Percentiles rank a stretch among this genome's conserved stretches.
Conservation (phyloP, 2,797 vertebrate genomes). For the Protosalanx chinensis region DNA sequence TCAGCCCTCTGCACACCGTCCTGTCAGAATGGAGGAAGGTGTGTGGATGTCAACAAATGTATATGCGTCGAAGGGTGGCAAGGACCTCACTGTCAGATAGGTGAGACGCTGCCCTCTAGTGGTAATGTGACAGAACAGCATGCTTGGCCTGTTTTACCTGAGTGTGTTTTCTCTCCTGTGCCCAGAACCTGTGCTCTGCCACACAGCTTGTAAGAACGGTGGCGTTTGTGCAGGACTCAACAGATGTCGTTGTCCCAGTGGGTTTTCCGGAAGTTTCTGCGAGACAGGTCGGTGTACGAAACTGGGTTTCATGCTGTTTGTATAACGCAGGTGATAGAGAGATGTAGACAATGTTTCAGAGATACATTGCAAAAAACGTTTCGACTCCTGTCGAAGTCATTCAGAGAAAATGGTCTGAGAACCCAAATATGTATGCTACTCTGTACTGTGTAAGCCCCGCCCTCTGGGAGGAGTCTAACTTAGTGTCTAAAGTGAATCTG, state of each 20-base stretch:
- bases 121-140: neutral
- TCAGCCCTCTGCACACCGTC: constrained; percentile 76
- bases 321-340: neutral
- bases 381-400: too few relatives aligned
- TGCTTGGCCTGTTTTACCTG: neutral
- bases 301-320: neutral
- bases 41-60: constrained; percentile 80
- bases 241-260: constrained; percentile 70
- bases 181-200: constrained; percentile 74
- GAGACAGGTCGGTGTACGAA: constrained; percentile 66
- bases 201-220: constrained; percentile 68
- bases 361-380: too few relatives aligned
- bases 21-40: constrained; percentile 75
- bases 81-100: constrained; percentile 80
- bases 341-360: too few relatives aligned
- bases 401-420: too few relatives aligned
- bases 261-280: constrained; percentile 70
- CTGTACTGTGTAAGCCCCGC: too few relatives aligned
- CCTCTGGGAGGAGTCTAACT: too few relatives aligned
- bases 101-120: constrained; percentile 48
- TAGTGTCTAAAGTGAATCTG: too few relatives aligned
- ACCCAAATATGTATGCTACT: too few relatives aligned
- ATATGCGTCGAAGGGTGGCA: constrained; percentile 72
- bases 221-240: constrained; percentile 76
- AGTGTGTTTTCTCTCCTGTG: neutral